A percentile compares a stretch with the other conserved stretches of the same genome.
Conservation (phyloP, 2,797 vertebrate genomes). For the Bovichtus variegatus region DNA sequence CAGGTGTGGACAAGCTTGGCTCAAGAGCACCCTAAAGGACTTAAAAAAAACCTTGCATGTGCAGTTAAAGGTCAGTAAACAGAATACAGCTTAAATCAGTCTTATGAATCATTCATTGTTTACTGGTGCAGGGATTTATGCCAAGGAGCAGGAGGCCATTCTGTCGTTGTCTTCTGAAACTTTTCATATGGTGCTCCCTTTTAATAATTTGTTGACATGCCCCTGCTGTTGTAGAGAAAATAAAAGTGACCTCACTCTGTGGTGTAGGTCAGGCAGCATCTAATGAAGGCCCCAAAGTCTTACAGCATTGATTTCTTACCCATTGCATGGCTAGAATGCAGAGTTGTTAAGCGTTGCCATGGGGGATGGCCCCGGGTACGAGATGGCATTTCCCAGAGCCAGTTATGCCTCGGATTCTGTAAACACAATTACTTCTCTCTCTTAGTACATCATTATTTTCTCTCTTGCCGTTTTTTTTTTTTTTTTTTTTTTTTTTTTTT, state of each 20-base stretch:
- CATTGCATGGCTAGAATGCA: constrained; percentile 58
- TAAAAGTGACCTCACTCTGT: constrained; percentile 75
- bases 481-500: background rate
- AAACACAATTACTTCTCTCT: constrained; percentile 59
- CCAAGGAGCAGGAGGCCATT: constrained; percentile 66
- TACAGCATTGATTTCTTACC: constrained; percentile 76
- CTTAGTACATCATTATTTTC: constrained; percentile 54
- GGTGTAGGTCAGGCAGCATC: constrained; percentile 76
- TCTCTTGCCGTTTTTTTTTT: background rate
- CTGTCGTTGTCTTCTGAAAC: constrained; percentile 68
- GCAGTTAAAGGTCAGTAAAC: constrained; percentile 46
- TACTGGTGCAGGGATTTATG: constrained; percentile 69
- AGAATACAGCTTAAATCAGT: constrained; percentile 38
- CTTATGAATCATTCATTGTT: constrained; percentile 84
- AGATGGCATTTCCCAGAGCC: constrained; percentile 56
- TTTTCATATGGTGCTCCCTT: constrained; percentile 64
- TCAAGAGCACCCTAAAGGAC: background rate
- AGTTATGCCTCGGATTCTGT: constrained; percentile 56
- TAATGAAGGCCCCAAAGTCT: constrained; percentile 80
- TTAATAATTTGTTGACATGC: constrained; percentile 83
- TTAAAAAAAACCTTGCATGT: constrained; percentile 30
- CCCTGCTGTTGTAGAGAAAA: constrained; percentile 78
- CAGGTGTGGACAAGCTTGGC: constrained; percentile 6
- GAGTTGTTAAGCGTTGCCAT: constrained; percentile 63
- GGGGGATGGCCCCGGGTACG: constrained; percentile 60